Conservation (phyloP, 2,797 vertebrate species). For the Psittacula derbiana region DNA sequence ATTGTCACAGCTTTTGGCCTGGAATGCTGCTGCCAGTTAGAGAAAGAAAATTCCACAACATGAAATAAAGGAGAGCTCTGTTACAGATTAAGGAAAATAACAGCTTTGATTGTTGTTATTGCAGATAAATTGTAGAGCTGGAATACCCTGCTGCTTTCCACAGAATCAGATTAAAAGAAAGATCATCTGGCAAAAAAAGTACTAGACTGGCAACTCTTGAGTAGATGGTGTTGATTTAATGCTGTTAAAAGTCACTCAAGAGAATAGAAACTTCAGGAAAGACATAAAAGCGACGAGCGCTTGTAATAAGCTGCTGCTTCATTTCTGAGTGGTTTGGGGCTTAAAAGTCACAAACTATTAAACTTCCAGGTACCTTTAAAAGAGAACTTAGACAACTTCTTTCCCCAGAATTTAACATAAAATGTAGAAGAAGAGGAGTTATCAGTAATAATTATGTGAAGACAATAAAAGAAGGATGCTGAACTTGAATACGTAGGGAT, state of each 20-base stretch:
- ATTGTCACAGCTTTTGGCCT: constrained; percentile 3
- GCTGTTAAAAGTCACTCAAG: constrained; percentile 33
- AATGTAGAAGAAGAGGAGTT: not conserved
- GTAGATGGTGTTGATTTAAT: constrained; percentile 42
- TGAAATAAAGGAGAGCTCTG: not conserved
- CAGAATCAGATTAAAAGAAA: constrained; percentile 46
- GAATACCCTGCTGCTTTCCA: constrained; percentile 2
- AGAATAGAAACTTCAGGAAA: constrained; percentile 47
- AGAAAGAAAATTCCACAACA: constrained; percentile 1
- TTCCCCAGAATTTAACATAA: not conserved
- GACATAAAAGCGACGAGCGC: not conserved
- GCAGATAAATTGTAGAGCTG: not conserved
- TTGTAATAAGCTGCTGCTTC: constrained; percentile 40
- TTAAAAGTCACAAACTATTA: constrained; percentile 2
- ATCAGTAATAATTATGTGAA: not conserved
- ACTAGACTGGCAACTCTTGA: not conserved
- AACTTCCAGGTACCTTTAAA: not conserved
- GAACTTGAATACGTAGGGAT: not conserved
- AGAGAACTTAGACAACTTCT: not conserved
- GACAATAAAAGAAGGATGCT: not conserved
- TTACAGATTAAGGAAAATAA: constrained; percentile 15
- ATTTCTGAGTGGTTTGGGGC: constrained; percentile 16
- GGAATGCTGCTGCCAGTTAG: not conserved
- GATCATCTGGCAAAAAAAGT: constrained; percentile 40
- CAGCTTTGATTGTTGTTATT: constrained; percentile 4